These are phyloP conservation scores for Petrocephalus microphthalmus DNA, from an alignment of 2,113 vertebrate species.

Conservation along the genomic window DNA sequence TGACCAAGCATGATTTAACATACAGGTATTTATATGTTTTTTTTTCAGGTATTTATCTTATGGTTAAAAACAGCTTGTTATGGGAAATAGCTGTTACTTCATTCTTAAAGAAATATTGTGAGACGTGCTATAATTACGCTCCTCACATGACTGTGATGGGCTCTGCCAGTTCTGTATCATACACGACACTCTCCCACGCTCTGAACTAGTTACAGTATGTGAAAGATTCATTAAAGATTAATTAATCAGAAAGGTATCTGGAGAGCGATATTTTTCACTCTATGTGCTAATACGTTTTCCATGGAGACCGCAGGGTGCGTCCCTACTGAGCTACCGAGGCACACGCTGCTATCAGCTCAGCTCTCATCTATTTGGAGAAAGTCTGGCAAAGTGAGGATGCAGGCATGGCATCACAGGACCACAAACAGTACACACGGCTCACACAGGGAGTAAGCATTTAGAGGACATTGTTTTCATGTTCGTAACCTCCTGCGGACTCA, in stretches of 20 bases:
- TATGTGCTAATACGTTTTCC: not conserved
- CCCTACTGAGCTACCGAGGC: not conserved
- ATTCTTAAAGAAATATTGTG: not conserved
- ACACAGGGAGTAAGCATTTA: not conserved
- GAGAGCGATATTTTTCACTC: not conserved
- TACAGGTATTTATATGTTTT: not conserved
- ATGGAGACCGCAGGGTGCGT: not conserved
- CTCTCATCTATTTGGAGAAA: not conserved
- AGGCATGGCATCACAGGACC: not conserved
- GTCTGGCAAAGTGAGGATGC: not conserved
- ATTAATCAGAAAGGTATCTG: conserved; percentile 12
- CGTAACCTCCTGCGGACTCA: not conserved
- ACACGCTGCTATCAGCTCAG: not conserved
- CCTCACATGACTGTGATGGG: not conserved
- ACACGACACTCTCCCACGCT: conserved; percentile 1
- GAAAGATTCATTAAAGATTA: conserved; percentile 10
- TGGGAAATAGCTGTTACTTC: not conserved
- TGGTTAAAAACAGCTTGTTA: not conserved
- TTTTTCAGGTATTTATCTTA: not conserved
- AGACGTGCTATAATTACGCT: not conserved
- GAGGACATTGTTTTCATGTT: not conserved
- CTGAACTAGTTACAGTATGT: not conserved
- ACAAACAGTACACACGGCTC: not conserved
- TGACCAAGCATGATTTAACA: not conserved
- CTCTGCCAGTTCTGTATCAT: not conserved